Evolutionary conservation across 1,140 invertebrate species (phyloP).

Genomic region (Archegozetes longisetosus): DNA sequence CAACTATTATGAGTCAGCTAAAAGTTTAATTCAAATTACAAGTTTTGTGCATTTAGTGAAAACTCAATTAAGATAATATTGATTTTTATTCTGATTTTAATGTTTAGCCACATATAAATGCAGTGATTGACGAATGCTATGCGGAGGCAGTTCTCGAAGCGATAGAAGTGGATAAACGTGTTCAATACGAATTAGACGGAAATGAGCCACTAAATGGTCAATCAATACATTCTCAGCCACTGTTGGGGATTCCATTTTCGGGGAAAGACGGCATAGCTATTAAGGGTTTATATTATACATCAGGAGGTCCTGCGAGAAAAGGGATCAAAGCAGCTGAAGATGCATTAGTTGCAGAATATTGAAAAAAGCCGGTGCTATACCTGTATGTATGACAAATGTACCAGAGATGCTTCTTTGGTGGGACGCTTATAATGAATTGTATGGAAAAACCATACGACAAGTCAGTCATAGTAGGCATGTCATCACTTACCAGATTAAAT

Average conservation of each 20-base stretch:
- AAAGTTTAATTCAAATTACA: no score
- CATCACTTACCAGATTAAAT: no score
- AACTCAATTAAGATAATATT: background rate
- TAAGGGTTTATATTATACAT: conserved; percentile 9
- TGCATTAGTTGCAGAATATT: conserved; percentile 42
- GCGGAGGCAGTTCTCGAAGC: conserved; percentile 57
- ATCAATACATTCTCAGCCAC: conserved; percentile 16
- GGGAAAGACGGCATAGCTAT: conserved; percentile 20
- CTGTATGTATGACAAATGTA: conserved; percentile 57
- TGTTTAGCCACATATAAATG: conserved; percentile 42
- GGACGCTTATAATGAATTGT: conserved; percentile 10
- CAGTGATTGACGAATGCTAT: conserved; percentile 57
- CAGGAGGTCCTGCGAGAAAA: conserved; percentile 23
- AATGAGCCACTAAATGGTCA: conserved; percentile 41
- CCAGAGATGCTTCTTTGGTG: conserved; percentile 67
- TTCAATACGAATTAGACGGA: conserved; percentile 37
- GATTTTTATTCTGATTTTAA: conserved; percentile 27
- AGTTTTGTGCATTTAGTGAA: no score
- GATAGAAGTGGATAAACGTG: conserved; percentile 45
- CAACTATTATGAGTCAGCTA: no score
- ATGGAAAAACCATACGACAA: conserved; percentile 13
- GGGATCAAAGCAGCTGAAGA: conserved; percentile 42
- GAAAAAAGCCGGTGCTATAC: conserved; percentile 56
- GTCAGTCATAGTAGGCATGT: conserved; percentile 37
- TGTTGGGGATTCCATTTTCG: conserved; percentile 22